These are phyloP conservation scores for Selenia dentaria DNA, from an alignment of 2,888 invertebrate genomes.

Conservation along the genomic window DNA sequence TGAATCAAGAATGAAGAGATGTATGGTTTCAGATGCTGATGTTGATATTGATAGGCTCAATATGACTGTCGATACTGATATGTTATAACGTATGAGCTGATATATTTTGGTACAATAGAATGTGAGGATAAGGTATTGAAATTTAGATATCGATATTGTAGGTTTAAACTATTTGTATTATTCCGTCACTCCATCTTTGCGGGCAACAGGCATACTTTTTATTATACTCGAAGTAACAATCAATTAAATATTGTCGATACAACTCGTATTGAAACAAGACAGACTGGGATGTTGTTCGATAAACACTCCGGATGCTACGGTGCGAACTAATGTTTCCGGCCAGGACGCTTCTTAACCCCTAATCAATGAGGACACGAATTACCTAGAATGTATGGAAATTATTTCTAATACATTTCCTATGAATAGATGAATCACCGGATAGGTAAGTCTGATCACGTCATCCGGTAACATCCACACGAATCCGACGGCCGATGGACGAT, in stretches of 20 bases:
- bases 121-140: no score
- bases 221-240: no score
- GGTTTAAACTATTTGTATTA: no score
- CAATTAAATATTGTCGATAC: not conserved
- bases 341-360: constrained; percentile 1
- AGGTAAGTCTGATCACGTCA: constrained; percentile 2
- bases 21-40: constrained; percentile 51
- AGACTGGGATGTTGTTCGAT: not conserved
- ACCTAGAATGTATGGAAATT: not conserved
- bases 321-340: not conserved
- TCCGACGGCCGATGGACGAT: constrained; percentile 32
- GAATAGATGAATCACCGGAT: constrained; percentile 7
- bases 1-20: constrained; percentile 52
- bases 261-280: no score
- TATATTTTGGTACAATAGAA: constrained; percentile 3
- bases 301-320: constrained; percentile 7
- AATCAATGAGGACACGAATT: constrained; percentile 1
- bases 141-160: no score
- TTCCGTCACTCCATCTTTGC: no score
- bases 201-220: no score
- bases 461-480: constrained; percentile 48
- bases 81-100: constrained; percentile 8
- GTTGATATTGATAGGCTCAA: constrained; percentile 34
- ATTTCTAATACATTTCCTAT: not conserved
- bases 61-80: constrained; percentile 21